Evolutionary conservation across 2,888 invertebrate genomes (phyloP).

Genomic region (Lithosia quadra): DNA sequence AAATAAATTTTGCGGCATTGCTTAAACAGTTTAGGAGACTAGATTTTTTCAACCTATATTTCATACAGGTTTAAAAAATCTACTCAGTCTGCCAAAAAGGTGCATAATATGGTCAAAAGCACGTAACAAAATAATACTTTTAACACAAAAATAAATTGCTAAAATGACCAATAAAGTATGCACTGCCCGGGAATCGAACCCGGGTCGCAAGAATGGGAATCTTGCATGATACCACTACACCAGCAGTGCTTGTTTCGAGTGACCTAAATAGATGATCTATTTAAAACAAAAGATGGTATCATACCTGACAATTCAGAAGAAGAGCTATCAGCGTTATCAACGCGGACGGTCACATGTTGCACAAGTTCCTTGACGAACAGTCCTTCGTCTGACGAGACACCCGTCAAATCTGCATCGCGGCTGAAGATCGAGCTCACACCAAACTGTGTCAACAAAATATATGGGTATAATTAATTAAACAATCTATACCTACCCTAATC

Average conservation of each 20-base stretch:
- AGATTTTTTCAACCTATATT: background rate
- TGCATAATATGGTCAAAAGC: background rate
- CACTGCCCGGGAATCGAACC: slow-evolving; percentile 98
- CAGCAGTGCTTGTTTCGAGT: slow-evolving; percentile 90
- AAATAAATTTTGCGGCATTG: too few relatives aligned
- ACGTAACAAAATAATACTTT: background rate
- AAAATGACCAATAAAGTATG: background rate
- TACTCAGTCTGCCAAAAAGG: background rate
- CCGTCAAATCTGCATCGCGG: slow-evolving; percentile 86
- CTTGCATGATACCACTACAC: slow-evolving; percentile 99
- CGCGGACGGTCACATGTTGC: slow-evolving; percentile 88
- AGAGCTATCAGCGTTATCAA: slow-evolving; percentile 85
- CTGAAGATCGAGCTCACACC: slow-evolving; percentile 88
- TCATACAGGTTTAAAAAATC: too few relatives aligned
- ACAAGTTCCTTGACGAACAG: slow-evolving; percentile 89
- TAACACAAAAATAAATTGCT: background rate
- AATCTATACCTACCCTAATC: background rate
- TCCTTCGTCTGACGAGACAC: slow-evolving; percentile 87
- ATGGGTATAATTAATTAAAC: slow-evolving; percentile 2
- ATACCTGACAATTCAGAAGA: slow-evolving; percentile 82
- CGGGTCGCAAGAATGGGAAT: slow-evolving; percentile 99
- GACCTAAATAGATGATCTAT: background rate
- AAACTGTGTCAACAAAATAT: slow-evolving; percentile 64
- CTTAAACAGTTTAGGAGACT: too few relatives aligned
- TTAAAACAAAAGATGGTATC: background rate